Percentiles rank a stretch among this genome's conserved stretches.
Conservation (phyloP, 2,797 vertebrate species). For the Syngnathus rostellatus region DNA sequence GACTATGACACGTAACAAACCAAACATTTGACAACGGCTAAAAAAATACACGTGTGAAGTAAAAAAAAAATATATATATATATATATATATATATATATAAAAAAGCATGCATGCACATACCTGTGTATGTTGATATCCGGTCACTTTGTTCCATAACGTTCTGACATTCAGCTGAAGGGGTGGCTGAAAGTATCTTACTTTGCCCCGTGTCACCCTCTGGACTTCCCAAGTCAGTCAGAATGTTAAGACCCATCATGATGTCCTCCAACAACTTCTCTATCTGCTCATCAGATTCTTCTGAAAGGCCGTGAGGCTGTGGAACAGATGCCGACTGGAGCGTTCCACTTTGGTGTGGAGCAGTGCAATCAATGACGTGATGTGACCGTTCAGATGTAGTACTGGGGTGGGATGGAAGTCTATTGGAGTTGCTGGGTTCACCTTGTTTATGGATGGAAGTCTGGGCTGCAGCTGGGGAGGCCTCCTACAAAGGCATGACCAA, state of each 20-base stretch:
- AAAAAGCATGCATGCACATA: constrained; percentile 3
- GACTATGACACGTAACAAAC: not conserved
- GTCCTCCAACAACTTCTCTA: constrained; percentile 63
- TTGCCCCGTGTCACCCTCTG: not conserved
- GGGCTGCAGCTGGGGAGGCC: not conserved
- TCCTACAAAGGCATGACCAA: constrained; percentile 16
- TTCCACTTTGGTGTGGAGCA: not conserved
- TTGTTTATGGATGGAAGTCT: constrained; percentile 9
- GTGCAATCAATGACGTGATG: not conserved
- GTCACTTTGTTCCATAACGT: constrained; percentile 7
- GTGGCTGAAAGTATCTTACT: not conserved
- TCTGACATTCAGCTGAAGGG: constrained; percentile 3
- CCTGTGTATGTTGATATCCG: constrained; percentile 22
- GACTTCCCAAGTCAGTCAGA: constrained; percentile 42
- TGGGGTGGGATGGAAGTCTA: not conserved
- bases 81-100: not conserved
- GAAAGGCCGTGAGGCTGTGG: constrained; percentile 10
- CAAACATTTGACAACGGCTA: not conserved
- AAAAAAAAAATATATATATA: not conserved
- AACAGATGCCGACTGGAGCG: not conserved
- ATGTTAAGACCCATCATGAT: constrained; percentile 66
- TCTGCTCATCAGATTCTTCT: constrained; percentile 59
- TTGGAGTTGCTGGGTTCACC: not conserved
- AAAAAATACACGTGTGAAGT: not conserved
- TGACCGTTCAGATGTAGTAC: constrained; percentile 6